These are phyloP conservation scores for Agrochola lychnidis DNA, from an alignment of 2,888 invertebrate species.

Conservation along the genomic window DNA sequence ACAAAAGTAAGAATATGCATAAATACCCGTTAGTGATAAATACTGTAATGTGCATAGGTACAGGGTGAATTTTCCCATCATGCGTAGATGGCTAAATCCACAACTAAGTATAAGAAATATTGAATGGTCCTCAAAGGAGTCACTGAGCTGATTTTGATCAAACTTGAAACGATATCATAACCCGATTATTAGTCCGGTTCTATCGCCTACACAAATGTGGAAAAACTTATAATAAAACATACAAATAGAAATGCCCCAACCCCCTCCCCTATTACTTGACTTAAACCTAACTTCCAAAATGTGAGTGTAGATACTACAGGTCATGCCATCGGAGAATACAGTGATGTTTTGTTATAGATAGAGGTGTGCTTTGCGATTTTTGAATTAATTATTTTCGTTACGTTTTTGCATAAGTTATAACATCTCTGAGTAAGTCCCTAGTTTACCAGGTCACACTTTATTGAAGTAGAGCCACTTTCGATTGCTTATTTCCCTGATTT, in stretches of 20 bases:
- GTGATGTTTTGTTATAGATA: background rate
- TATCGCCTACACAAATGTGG: background rate
- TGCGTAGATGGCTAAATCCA: background rate
- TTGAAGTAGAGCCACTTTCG: constrained; percentile 22
- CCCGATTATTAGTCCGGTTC: background rate
- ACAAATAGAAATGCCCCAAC: background rate
- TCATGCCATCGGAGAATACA: background rate
- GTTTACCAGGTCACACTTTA: background rate
- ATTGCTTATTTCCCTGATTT: constrained; percentile 40
- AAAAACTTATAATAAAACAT: background rate
- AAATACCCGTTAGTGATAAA: too few species aligned
- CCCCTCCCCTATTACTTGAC: background rate
- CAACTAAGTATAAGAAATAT: background rate
- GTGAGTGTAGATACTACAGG: background rate
- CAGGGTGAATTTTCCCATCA: too few species aligned
- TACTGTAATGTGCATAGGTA: too few species aligned
- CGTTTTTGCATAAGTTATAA: background rate
- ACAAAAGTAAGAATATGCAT: background rate
- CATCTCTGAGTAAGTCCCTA: background rate
- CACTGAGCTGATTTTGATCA: background rate
- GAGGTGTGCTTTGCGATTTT: background rate
- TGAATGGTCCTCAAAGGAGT: too few species aligned
- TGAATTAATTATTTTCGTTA: background rate
- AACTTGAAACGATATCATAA: too few species aligned
- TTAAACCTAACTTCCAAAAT: background rate